Base-by-base conservation (phyloP, 2,888 invertebrate species). In the Athalia circularis region DNA sequence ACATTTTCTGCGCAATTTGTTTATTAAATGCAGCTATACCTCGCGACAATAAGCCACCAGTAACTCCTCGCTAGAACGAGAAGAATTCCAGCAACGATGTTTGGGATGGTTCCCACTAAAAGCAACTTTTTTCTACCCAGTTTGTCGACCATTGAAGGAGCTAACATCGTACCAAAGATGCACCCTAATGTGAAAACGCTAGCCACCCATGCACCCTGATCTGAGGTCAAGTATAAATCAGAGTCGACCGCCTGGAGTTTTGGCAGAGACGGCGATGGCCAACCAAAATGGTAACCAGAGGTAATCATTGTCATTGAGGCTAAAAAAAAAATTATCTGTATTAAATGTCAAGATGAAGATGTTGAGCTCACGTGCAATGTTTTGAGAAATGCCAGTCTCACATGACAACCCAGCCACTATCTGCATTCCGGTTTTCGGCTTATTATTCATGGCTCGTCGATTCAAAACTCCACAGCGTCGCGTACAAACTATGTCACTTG, bases 91-190 rank as follows among this genome's bases (percentile, higher is more conserved):
- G 79, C 77, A 1, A 77, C 15, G 6, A 83, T 47, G 6, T 65
- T 78, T 1, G 83, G 82, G 3, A 80, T 0, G 3, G 76, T 78
- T 3, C 67, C 52, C 3, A 29, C 1, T 15, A 77, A 79, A 13
- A 85, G 76, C 6, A 80, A 80, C 80, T 70, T 79, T 80, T 85
- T 85, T 64, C 85, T 80, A 8, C 85, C 85, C 45, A 83, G 80
- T 0, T 29, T 67, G 48, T 85, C 78, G 11, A 81, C 65, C 7
- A 82, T 45, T 0, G 80, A 43, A 6, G 67, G 80, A 4, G 79
- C 57, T 8, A 78, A 0, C 11, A 82, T n/a, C 9, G 83, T 80
- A 13, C 85, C 85, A 8, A 85, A 9, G 13, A 77, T 74, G 3
- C 78, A 77, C 6, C 83, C 85, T 1, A 83, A 13, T n/a, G 29